Evolutionary conservation across 2,888 invertebrate genomes (phyloP).

Genomic region (Drosophila imparisetae): DNA sequence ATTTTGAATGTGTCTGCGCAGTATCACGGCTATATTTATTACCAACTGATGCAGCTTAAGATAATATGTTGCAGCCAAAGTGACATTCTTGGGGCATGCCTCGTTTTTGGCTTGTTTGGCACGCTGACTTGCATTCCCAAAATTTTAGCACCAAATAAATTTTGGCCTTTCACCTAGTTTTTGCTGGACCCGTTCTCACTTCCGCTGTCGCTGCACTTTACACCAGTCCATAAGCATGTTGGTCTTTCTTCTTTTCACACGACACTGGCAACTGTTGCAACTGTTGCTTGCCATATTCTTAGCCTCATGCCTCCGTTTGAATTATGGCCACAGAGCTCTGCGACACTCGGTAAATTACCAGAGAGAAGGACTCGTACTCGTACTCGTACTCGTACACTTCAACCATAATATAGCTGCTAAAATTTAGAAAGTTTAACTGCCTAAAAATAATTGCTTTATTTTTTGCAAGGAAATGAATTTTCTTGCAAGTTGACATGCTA

Average conservation of each 20-base stretch:
- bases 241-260: constrained; percentile 26
- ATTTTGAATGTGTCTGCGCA: not conserved
- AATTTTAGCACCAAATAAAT: constrained; percentile 64
- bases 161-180: constrained; percentile 64
- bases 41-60: constrained; percentile 10
- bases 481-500: not conserved
- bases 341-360: constrained; percentile 73
- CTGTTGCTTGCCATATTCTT: constrained; percentile 50
- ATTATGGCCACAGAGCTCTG: constrained; percentile 51
- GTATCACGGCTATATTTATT: constrained; percentile 5
- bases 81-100: constrained; percentile 3
- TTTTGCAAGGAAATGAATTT: not conserved
- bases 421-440: not conserved
- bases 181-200: constrained; percentile 36
- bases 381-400: constrained; percentile 4
- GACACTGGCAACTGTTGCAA: constrained; percentile 20
- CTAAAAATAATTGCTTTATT: not conserved
- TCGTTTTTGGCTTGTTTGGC: constrained; percentile 33
- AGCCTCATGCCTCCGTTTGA: constrained; percentile 16
- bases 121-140: constrained; percentile 46
- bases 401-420: not conserved
- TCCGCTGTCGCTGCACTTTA: constrained; percentile 52
- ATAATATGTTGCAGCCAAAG: constrained; percentile 8
- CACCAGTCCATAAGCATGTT: constrained; percentile 47
- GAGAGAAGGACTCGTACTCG: constrained; percentile 8